Evolutionary conservation across 30 jellyfish, hydroid and myxozoan species (phyloP), one percentile per base, ranked within the genome.

Genomic region (Turritopsis dohrnii): DNA sequence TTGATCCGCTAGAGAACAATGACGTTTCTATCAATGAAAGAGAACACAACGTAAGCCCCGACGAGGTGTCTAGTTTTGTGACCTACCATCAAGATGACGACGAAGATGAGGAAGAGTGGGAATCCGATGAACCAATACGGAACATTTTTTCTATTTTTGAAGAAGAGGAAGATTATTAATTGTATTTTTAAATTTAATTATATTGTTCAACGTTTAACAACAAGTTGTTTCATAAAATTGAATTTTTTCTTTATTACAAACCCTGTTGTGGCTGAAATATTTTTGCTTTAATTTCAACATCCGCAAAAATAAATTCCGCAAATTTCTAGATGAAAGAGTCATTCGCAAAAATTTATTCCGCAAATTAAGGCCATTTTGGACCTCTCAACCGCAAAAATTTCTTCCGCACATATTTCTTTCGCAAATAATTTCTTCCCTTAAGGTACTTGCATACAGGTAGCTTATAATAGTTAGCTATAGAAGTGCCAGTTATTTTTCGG

Each of bases 91-190:
- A 66, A 66, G 76, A 66, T 66, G 76, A 66, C 28, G 29, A 25
- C 76, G 76, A 66, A n/a, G 28, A 22, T n/a, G 76, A 66, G 76
- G 76, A 66, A n/a, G 76, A 66, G 28, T 66, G 76, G 76, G 76
- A 66, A 25, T 66, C 28, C 29, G 76, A 66, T 66, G 76, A 41
- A 41, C 60, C 60, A 41, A 41, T 41, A 41, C 60, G 60, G 60
- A 41, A 41, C 60, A 41, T 41, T 41, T 41, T 41, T 41, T 41
- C 60, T 41, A 41, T 41, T 41, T 41, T 41, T 41, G 60, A 41
- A 41, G 60, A 41, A 41, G 60, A 41, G 60, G 60, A 41, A 41
- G 60, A 41, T 41, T 41, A 41, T 41, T 41, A 41, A 41, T n/a
- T n/a, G n/a, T n/a, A n/a, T n/a, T n/a, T n/a, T n/a, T n/a, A n/a